Percentiles rank a stretch among this genome's conserved stretches.
Conservation (phyloP, 2,797 vertebrate species). For the Apogon hyalosoma region DNA sequence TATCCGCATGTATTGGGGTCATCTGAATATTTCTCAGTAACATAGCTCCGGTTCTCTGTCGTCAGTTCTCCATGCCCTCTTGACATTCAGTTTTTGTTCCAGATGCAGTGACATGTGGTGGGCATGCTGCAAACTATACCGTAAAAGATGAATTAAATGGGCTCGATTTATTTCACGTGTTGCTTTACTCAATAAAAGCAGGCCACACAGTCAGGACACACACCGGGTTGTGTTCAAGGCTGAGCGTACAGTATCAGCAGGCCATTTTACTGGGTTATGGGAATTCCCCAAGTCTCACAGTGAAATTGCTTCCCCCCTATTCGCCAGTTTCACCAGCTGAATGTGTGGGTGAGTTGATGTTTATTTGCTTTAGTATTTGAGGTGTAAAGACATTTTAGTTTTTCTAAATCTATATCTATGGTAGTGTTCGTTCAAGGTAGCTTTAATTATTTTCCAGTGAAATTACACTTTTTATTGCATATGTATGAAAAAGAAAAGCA, state of each 20-base stretch:
- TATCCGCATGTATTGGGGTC: not conserved
- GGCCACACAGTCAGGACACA: conserved; percentile 70
- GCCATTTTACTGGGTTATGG: conserved; percentile 82
- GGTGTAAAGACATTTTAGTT: conserved; percentile 17
- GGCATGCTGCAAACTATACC: conserved; percentile 10
- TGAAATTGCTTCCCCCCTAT: conserved; percentile 82
- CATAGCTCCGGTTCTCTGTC: not conserved
- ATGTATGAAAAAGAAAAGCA: too few relatives aligned
- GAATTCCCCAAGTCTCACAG: conserved; percentile 86
- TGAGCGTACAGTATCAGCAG: conserved; percentile 79
- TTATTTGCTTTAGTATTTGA: conserved; percentile 67
- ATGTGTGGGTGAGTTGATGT: conserved; percentile 84
- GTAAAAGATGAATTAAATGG: conserved; percentile 26
- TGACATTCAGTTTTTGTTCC: conserved; percentile 3
- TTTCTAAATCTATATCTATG: not conserved
- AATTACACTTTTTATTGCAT: too few relatives aligned
- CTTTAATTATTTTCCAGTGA: conserved; percentile 6
- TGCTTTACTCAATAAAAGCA: conserved; percentile 37
- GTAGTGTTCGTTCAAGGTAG: not conserved
- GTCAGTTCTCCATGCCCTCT: not conserved
- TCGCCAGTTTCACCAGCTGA: conserved; percentile 82
- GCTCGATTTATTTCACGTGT: conserved; percentile 14
- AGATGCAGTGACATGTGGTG: conserved; percentile 4
- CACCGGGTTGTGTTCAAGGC: conserved; percentile 77
- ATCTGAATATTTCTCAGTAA: not conserved